Conservation (phyloP, 2,797 vertebrate species). For the Gila robusta region DNA sequence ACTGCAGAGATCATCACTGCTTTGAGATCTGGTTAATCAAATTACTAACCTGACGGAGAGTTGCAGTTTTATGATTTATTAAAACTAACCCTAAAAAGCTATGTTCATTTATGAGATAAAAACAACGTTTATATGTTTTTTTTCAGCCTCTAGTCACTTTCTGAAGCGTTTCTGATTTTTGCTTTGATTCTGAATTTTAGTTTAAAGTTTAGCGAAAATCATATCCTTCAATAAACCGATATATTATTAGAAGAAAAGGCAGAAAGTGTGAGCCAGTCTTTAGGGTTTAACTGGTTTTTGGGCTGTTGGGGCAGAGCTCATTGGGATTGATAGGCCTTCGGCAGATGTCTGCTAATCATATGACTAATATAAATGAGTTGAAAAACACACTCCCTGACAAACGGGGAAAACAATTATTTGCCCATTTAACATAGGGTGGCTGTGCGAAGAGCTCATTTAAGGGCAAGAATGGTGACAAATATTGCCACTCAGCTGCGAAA, state of each 20-base stretch:
- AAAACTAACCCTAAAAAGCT: background rate
- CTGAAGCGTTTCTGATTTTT: background rate
- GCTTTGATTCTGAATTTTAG: background rate
- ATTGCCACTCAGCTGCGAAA: slow-evolving; percentile 72
- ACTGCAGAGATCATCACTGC: background rate
- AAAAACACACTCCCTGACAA: slow-evolving; percentile 76
- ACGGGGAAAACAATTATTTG: slow-evolving; percentile 83
- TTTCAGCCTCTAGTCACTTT: background rate
- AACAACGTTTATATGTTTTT: background rate
- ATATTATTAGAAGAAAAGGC: slow-evolving; percentile 66
- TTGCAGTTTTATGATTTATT: background rate
- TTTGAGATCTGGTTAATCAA: background rate
- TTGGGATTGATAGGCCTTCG: slow-evolving; percentile 79
- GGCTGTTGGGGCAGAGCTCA: slow-evolving; percentile 74
- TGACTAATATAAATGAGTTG: slow-evolving; percentile 76
- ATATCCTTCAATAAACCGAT: slow-evolving; percentile 54
- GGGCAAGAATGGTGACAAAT: slow-evolving; percentile 84
- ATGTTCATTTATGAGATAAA: background rate
- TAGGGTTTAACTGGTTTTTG: slow-evolving; percentile 60
- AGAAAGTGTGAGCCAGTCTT: background rate
- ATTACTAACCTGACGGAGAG: background rate
- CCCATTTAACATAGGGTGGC: slow-evolving; percentile 77
- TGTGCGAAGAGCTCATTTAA: slow-evolving; percentile 62
- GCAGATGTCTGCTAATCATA: slow-evolving; percentile 64
- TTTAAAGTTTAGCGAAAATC: background rate